These are phyloP conservation scores for Vanacampus margaritifer DNA, from an alignment of 2,113 vertebrate genomes.

Conservation along the genomic window DNA sequence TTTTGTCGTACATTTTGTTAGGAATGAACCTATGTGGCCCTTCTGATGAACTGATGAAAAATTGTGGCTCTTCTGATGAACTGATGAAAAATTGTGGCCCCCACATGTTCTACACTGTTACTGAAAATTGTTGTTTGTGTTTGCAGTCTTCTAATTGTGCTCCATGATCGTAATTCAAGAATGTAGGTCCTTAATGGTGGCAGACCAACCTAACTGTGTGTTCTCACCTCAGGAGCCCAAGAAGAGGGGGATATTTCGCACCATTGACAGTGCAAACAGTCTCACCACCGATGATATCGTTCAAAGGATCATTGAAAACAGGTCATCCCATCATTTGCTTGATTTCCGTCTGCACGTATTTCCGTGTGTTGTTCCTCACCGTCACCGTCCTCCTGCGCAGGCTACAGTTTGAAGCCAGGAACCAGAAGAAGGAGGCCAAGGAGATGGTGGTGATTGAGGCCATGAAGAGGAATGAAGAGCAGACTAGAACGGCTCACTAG, in stretches of 20 bases:
- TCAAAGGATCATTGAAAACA: conserved; percentile 94
- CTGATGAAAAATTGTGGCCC: too few species aligned
- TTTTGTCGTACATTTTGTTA: too few species aligned
- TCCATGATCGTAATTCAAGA: neutral
- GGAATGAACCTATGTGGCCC: too few species aligned
- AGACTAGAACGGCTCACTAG: conserved; percentile 36
- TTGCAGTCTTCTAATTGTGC: neutral
- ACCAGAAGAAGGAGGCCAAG: conserved; percentile 96
- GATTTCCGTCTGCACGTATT: neutral
- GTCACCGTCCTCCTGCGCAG: conserved; percentile 54
- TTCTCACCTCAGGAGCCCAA: conserved; percentile 79
- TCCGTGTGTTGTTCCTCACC: neutral
- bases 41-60: too few species aligned
- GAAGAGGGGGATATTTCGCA: conserved; percentile 81
- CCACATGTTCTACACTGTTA: neutral
- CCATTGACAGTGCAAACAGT: conserved; percentile 80
- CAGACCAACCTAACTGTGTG: neutral
- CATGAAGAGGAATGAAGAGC: conserved; percentile 69
- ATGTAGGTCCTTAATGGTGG: neutral
- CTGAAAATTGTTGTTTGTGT: neutral
- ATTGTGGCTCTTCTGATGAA: too few species aligned
- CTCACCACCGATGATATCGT: conserved; percentile 94
- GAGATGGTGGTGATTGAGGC: conserved; percentile 89
- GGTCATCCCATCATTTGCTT: conserved; percentile 59
- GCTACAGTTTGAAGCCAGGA: conserved; percentile 91